Conservation (phyloP, 1,140 invertebrate species). For the Magallana angulata region DNA sequence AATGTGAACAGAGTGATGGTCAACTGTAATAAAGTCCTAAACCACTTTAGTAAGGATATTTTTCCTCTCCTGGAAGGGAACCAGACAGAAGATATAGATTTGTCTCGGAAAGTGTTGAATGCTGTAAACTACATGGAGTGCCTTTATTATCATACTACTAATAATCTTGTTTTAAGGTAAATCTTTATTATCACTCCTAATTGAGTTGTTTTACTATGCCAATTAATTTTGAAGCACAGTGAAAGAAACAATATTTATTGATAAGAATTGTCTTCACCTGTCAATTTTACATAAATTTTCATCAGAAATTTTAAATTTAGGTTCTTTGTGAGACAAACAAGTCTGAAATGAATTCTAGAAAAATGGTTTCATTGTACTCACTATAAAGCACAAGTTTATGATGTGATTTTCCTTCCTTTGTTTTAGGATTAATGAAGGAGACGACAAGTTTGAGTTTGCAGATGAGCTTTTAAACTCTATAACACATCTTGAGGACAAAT, state of each 20-base stretch:
- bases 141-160: background rate
- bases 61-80: background rate
- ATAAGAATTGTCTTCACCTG: no score
- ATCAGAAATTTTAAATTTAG: no score
- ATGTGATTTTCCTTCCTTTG: background rate
- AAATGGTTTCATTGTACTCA: no score
- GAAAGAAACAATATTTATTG: no score
- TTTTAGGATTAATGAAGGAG: background rate
- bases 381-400: no score
- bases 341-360: no score
- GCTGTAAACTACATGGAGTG: slow-evolving; percentile 1
- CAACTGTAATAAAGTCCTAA: background rate
- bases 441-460: background rate
- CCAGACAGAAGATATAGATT: background rate
- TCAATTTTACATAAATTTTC: no score
- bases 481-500: background rate
- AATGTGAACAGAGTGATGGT: background rate
- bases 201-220: no score
- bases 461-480: background rate
- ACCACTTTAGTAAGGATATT: slow-evolving; percentile 6
- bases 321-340: no score
- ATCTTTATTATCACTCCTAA: no score
- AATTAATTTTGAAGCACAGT: no score
- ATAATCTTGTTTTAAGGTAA: no score
- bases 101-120: background rate